Percentiles rank a stretch among this genome's conserved stretches.
These are phyloP conservation scores for Trissolcus brochymenae DNA, from an alignment of 2,888 invertebrate genomes.

Conservation along the genomic window DNA sequence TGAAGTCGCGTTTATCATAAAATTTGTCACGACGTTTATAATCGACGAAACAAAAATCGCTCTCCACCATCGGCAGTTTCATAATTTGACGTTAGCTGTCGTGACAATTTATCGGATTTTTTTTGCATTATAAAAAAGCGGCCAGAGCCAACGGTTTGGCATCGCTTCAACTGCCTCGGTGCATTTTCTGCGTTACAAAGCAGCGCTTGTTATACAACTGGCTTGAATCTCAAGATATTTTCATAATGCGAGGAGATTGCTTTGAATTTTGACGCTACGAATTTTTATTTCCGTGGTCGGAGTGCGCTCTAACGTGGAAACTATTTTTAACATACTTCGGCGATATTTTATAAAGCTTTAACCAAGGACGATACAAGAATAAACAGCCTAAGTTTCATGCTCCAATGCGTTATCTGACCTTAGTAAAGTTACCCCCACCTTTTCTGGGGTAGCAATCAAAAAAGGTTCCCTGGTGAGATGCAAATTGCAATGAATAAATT, in stretches of 20 bases:
- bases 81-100: slow-evolving; percentile 18
- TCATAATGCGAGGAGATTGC: slow-evolving; percentile 44
- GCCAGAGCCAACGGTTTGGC: slow-evolving; percentile 56
- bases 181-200: slow-evolving; percentile 41
- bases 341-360: slow-evolving; percentile 42
- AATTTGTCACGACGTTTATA: background rate
- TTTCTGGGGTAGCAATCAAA: too few species aligned
- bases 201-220: slow-evolving; percentile 46
- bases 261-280: slow-evolving; percentile 34
- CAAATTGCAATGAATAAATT: too few species aligned
- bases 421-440: too few species aligned
- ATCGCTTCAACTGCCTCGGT: slow-evolving; percentile 57
- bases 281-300: slow-evolving; percentile 45
- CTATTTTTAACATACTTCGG: slow-evolving; percentile 48
- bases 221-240: slow-evolving; percentile 47
- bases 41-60: background rate
- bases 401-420: too few species aligned
- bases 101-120: slow-evolving; percentile 40
- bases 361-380: slow-evolving; percentile 43
- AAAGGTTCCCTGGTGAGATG: too few species aligned
- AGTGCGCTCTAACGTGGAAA: slow-evolving; percentile 20
- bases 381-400: background rate
- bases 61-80: slow-evolving; percentile 5
- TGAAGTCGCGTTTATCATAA: too few species aligned
- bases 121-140: slow-evolving; percentile 40